Conservation (phyloP, 92 coral and sea anemone genomes). For the Siderastrea siderea region DNA sequence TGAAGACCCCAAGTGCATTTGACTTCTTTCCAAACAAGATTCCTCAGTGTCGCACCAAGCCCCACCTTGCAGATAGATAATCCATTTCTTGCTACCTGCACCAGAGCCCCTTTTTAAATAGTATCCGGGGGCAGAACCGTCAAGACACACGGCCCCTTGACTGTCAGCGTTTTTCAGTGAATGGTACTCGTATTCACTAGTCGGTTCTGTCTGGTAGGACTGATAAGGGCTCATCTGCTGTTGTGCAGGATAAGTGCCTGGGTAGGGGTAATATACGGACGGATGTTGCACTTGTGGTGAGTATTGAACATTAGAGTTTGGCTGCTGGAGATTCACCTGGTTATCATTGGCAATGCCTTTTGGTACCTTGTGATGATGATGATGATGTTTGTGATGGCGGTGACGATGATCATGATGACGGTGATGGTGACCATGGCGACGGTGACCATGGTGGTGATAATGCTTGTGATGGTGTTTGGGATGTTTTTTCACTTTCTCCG, state of each 20-base stretch:
- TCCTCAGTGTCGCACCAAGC: constrained; percentile 93
- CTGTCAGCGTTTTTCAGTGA: constrained; percentile 57
- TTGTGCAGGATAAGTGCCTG: constrained; percentile 11
- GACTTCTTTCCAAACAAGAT: constrained; percentile 83
- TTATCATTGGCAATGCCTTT: background rate
- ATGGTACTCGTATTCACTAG: constrained; percentile 50
- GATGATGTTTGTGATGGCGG: background rate
- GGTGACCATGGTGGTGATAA: background rate
- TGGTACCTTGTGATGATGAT: constrained; percentile 10
- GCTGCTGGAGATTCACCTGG: background rate
- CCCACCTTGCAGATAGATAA: constrained; percentile 90
- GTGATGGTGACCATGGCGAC: background rate
- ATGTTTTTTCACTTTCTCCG: constrained; percentile 5
- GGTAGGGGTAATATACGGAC: constrained; percentile 12
- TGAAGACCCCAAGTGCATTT: constrained; percentile 80
- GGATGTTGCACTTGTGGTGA: constrained; percentile 18
- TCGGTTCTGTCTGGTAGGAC: background rate
- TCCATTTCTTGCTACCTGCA: constrained; percentile 79
- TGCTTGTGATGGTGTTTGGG: background rate
- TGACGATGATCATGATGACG: constrained; percentile 2
- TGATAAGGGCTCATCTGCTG: constrained; percentile 27
- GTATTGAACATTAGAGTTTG: constrained; percentile 13
- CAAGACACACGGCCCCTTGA: constrained; percentile 91
- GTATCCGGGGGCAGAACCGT: constrained; percentile 92
- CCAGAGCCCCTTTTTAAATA: constrained; percentile 77